phyloP scores from a whole-genome alignment of 2,113 vertebrate species.

The Epinephelus lanceolatus region DNA sequence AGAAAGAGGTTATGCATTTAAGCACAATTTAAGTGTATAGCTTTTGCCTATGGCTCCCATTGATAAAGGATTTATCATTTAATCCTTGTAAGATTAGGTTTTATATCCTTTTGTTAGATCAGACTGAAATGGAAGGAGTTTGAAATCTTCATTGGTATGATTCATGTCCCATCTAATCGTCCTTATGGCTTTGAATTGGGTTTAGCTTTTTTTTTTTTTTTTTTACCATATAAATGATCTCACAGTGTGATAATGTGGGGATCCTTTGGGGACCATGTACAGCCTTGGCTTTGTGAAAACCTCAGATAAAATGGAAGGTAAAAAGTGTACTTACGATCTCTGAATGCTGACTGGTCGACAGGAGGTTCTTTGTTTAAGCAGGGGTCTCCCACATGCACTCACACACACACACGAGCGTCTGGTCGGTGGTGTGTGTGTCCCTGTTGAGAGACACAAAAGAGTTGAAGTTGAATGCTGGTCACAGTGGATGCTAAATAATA shows the following conservation, averaged over 20 bases:
- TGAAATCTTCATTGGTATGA: constrained; percentile 14
- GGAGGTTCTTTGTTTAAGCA: constrained; percentile 44
- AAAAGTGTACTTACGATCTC: constrained; percentile 74
- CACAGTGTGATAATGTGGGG: constrained; percentile 1
- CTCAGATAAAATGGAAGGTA: not conserved
- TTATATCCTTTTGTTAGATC: constrained; percentile 46
- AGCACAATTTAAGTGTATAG: constrained; percentile 32
- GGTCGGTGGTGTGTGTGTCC: constrained; percentile 40
- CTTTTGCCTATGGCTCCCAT: constrained; percentile 39
- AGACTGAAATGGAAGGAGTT: constrained; percentile 25
- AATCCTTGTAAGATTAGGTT: constrained; percentile 53
- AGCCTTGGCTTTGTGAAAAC: constrained; percentile 13
- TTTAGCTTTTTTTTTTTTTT: not conserved
- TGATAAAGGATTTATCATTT: constrained; percentile 52
- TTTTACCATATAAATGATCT: constrained; percentile 15
- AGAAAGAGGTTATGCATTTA: constrained; percentile 49
- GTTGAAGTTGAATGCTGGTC: constrained; percentile 23
- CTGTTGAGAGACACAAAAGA: constrained; percentile 66
- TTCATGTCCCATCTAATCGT: constrained; percentile 14
- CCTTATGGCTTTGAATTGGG: constrained; percentile 23
- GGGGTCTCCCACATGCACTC: constrained; percentile 46
- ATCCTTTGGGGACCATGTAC: not conserved
- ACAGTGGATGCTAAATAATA: not conserved
- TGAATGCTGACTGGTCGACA: constrained; percentile 52
- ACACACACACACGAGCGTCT: constrained; percentile 31